Percentiles rank a stretch among this genome's conserved stretches.
phyloP scores from a whole-genome alignment of 2,797 vertebrate genomes.

The Fistularia commersonii region DNA sequence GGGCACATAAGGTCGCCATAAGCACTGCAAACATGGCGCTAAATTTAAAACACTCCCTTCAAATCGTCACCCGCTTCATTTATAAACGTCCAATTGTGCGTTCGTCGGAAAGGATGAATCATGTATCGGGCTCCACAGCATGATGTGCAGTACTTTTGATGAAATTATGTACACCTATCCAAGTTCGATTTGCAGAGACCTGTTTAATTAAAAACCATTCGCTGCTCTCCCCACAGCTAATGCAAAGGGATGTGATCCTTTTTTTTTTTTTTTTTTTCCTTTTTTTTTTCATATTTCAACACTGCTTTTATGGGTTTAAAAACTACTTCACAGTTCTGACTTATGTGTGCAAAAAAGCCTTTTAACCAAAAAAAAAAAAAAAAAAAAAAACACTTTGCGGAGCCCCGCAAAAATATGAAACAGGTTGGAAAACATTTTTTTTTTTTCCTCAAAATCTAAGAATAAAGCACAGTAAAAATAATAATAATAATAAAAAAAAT shows the following conservation, averaged over 20 bases:
- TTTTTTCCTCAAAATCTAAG: conserved; percentile 43
- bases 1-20: conserved; percentile 68
- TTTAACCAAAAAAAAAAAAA: no score
- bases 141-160: conserved; percentile 66
- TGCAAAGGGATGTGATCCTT: conserved; percentile 62
- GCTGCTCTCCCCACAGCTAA: conserved; percentile 80
- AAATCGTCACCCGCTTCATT: conserved; percentile 24
- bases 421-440: conserved; percentile 15
- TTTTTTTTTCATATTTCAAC: conserved; percentile 49
- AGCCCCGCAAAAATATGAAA: conserved; percentile 10
- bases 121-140: conserved; percentile 19
- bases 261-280: no score
- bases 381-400: no score
- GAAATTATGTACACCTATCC: conserved; percentile 69
- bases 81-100: conserved; percentile 37
- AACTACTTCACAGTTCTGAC: conserved; percentile 31
- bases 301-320: conserved; percentile 45
- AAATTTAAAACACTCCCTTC: conserved; percentile 21
- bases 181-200: conserved; percentile 73
- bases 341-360: conserved; percentile 41
- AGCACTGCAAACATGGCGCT: conserved; percentile 59
- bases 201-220: conserved; percentile 74
- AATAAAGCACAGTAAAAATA: conserved; percentile 7
- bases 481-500: no score
- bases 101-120: conserved; percentile 29